A percentile compares a stretch with the other conserved stretches of the same genome.
phyloP scores from a whole-genome alignment of 2,797 vertebrate genomes.

The Muscicapa striata region DNA sequence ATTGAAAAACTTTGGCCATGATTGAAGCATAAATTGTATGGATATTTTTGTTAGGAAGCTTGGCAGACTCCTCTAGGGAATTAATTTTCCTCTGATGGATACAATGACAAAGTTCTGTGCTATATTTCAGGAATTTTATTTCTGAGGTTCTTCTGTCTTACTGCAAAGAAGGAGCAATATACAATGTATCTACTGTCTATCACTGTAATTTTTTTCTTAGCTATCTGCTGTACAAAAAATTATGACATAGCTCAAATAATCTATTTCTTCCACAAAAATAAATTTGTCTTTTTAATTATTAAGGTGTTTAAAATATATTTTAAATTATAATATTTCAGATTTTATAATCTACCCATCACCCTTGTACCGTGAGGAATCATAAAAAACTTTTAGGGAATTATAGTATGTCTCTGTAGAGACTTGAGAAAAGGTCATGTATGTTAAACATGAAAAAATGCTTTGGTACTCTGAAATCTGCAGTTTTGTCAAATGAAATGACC shows the following conservation, averaged over 20 bases:
- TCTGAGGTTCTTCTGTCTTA: background rate
- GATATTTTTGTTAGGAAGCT: constrained; percentile 43
- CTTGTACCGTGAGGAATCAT: background rate
- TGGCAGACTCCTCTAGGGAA: constrained; percentile 13
- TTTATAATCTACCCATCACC: background rate
- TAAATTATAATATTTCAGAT: background rate
- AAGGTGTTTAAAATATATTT: background rate
- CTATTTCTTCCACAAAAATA: background rate
- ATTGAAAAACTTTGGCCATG: constrained; percentile 37
- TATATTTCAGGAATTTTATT: constrained; percentile 14
- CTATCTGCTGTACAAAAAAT: background rate
- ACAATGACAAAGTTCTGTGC: background rate
- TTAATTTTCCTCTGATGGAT: constrained; percentile 35
- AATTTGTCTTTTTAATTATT: background rate
- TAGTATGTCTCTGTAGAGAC: background rate
- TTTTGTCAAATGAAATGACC: background rate
- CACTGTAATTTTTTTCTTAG: background rate
- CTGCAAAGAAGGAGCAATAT: background rate
- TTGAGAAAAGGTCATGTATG: background rate
- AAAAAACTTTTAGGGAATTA: background rate
- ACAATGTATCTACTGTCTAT: background rate
- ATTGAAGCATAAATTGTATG: constrained; percentile 48
- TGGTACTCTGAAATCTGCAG: background rate
- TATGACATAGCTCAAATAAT: background rate
- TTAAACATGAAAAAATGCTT: background rate